Evolutionary conservation across 2,113 vertebrate genomes (phyloP).

Genomic region (Urocynchramus pylzowi): DNA sequence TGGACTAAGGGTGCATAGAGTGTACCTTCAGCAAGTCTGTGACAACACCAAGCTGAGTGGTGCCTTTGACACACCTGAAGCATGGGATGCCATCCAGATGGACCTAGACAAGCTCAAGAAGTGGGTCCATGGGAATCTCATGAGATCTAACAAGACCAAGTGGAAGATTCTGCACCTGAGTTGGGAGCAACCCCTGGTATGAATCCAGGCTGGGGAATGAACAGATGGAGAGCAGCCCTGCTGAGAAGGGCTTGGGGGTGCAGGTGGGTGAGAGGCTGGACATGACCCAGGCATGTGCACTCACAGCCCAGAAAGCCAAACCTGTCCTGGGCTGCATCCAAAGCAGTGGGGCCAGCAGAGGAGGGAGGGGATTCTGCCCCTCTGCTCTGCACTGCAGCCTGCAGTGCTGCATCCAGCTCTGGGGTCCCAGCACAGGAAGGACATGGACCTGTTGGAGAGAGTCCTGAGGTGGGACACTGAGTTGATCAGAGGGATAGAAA

Average conservation of each 20-base stretch:
- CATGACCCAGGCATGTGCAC: background rate
- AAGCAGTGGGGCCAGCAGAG: background rate
- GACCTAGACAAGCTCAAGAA: rapidly evolving
- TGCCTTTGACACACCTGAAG: background rate
- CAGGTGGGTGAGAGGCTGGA: background rate
- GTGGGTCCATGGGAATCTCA: background rate
- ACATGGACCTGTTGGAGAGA: rapidly evolving
- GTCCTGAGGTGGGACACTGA: background rate
- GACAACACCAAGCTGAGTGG: background rate
- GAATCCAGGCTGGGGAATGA: background rate
- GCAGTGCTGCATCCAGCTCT: background rate
- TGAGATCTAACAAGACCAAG: background rate
- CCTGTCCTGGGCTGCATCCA: background rate
- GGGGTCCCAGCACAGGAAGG: background rate
- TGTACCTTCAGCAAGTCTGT: background rate
- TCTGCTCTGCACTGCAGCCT: background rate
- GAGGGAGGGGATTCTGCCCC: background rate
- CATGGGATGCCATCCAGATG: background rate
- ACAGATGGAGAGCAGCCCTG: background rate
- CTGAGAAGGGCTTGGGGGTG: background rate
- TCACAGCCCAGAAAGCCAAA: background rate
- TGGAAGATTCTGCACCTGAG: background rate
- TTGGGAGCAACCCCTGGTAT: rapidly evolving
- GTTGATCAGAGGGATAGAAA: background rate
- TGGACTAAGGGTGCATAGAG: rapidly evolving